Base-by-base conservation (phyloP, 2,113 vertebrate species). In the Ovibos moschatus region DNA sequence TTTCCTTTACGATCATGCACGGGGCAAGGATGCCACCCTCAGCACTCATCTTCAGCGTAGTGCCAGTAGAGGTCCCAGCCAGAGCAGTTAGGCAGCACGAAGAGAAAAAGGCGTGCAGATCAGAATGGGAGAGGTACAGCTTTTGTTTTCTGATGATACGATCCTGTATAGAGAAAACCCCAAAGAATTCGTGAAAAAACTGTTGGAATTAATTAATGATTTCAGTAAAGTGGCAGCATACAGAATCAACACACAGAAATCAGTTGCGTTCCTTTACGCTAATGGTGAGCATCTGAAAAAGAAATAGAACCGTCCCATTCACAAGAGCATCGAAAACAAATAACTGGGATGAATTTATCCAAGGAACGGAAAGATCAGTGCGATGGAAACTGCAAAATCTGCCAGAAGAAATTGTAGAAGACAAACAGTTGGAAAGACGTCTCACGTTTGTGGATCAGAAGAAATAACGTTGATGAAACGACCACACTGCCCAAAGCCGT, bases 41-140 rank as follows among this genome's bases (percentile, higher is more conserved):
- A 33, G 45, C 5, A 1, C 47, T 50, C 30, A 0, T 12, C 17
- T 51, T 81, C 10, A 19, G 30, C 14, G 0, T 21, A 2, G 45
- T 19, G 2, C 17, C 5, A 12, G 0, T 1, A 12, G 47, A 11
- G 33, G 47, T 6, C 17, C 28, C 11, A 7, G 78, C 28, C 78
- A 4, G 78, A n/a, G 47, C 78, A 3, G 9, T n/a, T 2, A 13
- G 45, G 78, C 78, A n/a, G 30, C 47, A 30, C 0, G 9, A 21
- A 81, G 47, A 50, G 3, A 21, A 0, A 50, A 51, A 81, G 47
- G 28, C 28, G 0, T 33, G 28, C 17, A 21, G 78, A 51, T 21
- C 28, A n/a, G 45, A 33, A 12, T 2, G 16, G 45, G 33, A 50
- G 45, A 50, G 3, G 45, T 30, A 11, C 28, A 81, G 78, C 30